Evolutionary conservation across 2,888 invertebrate genomes (phyloP).

Genomic region (Hydrotaea cyrtoneurina): DNA sequence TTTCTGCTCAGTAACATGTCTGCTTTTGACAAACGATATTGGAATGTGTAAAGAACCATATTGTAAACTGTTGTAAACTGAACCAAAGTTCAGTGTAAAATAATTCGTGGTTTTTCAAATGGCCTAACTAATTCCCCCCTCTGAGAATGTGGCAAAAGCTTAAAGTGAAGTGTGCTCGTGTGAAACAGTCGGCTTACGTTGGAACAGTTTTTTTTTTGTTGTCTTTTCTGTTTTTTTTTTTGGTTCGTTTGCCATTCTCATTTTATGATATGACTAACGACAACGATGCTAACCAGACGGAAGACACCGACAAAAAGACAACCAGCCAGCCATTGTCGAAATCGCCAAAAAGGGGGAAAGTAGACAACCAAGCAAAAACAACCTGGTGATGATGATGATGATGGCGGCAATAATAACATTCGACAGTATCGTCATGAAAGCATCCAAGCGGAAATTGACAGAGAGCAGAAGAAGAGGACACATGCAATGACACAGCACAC

Average conservation of each 20-base stretch:
- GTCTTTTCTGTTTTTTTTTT: too few species aligned
- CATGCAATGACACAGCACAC: not conserved
- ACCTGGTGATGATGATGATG: not conserved
- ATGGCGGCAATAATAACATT: not conserved
- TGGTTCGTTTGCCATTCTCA: not conserved
- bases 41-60: too few species aligned
- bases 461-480: not conserved
- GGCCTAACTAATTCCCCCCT: too few species aligned
- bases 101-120: too few species aligned
- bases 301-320: conserved; percentile 11
- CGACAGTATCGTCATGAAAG: not conserved
- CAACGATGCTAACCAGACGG: conserved; percentile 21
- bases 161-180: too few species aligned
- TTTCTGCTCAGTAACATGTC: too few species aligned
- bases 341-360: not conserved
- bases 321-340: not conserved
- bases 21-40: too few species aligned
- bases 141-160: too few species aligned
- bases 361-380: not conserved
- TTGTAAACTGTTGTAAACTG: too few species aligned
- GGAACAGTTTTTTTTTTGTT: not conserved
- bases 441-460: not conserved
- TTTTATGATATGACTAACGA: conserved; percentile 34
- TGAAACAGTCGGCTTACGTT: too few species aligned
- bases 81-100: too few species aligned